Evolutionary conservation across 2,888 invertebrate genomes (phyloP), one percentile per base, ranked within the genome.

Genomic region (Phragmatobia fuliginosa): DNA sequence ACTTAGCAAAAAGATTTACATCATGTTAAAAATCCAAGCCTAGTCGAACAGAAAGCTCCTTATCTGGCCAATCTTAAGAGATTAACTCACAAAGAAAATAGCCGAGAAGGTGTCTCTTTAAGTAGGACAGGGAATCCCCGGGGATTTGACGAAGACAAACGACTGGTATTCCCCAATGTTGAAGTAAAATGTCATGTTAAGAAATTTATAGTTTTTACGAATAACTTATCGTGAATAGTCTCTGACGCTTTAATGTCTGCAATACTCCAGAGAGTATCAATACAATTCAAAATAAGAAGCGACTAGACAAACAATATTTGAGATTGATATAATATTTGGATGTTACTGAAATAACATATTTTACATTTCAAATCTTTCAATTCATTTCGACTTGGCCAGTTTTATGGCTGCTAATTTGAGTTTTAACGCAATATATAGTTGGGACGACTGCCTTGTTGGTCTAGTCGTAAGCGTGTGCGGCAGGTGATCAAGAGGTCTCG

Each of bases 71-170:
- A 71, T 61, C 58, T 77, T 75, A 79, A 70, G 71, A 79, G 74
- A 77, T 76, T 79, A 77, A 67, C 58, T 62, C 62, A 65, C 68
- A 73, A 60, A 77, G 80, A 82, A 82, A 79, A 72, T 71, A 45
- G 62, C 74, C 72, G 74, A 49, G 67, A 70, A 77, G 74, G 70
- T 82, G 71, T 76, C 71, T 64, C 33, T 41, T 73, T 74, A 72
- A 80, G 73, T 80, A 66, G 67, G 52, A 61, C 71, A 62, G 62
- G 56, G 62, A 66, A 72, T 82, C 80, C 74, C 71, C 33, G 45
- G 79, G 78, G 85, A 81, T 81, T 81, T 85, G 87, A 87, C 78
- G 81, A 83, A 87, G 88, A 88, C 76, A 84, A 84, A 88, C 77
- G 87, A 84, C 73, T 68, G n/a, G 68, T 67, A 64, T n/a, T 69